Evolutionary conservation across 2,888 invertebrate genomes (phyloP).

Genomic region (Philereme transversata): DNA sequence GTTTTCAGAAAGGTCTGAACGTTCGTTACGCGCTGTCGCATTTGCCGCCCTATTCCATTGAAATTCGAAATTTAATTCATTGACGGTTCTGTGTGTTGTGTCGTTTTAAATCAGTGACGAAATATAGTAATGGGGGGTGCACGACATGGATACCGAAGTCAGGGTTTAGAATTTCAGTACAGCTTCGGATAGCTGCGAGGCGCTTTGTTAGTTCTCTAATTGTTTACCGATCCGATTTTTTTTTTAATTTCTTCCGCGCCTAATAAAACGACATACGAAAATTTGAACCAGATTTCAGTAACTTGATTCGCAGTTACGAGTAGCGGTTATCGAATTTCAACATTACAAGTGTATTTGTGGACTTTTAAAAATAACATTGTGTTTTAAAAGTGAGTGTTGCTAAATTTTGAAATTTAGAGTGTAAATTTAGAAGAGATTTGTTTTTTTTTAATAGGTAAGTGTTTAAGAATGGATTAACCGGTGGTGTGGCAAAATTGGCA

Average conservation of each 20-base stretch:
- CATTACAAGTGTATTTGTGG: slow-evolving; percentile 47
- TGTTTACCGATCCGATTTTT: slow-evolving; percentile 76
- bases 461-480: slow-evolving; percentile 55
- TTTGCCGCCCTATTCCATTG: slow-evolving; percentile 41
- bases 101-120: slow-evolving; percentile 55
- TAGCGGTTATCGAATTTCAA: slow-evolving; percentile 54
- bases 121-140: slow-evolving; percentile 84
- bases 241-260: slow-evolving; percentile 61
- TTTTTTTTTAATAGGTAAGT: slow-evolving; percentile 72
- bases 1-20: slow-evolving; percentile 49
- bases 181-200: slow-evolving; percentile 83
- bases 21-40: slow-evolving; percentile 31
- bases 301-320: slow-evolving; percentile 46
- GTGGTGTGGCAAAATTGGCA: slow-evolving; percentile 78
- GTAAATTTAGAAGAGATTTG: slow-evolving; percentile 44
- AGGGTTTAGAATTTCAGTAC: slow-evolving; percentile 84
- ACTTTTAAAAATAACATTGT: slow-evolving; percentile 41
- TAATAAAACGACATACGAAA: slow-evolving; percentile 50
- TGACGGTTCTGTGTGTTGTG: slow-evolving; percentile 33
- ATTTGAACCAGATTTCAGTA: slow-evolving; percentile 51
- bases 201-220: slow-evolving; percentile 80
- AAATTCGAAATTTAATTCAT: slow-evolving; percentile 23
- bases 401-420: slow-evolving; percentile 39
- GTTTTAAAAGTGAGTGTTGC: slow-evolving; percentile 45
- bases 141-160: slow-evolving; percentile 81